These are phyloP conservation scores for Eristalis tenax DNA, from an alignment of 2,888 invertebrate genomes.

Conservation along the genomic window DNA sequence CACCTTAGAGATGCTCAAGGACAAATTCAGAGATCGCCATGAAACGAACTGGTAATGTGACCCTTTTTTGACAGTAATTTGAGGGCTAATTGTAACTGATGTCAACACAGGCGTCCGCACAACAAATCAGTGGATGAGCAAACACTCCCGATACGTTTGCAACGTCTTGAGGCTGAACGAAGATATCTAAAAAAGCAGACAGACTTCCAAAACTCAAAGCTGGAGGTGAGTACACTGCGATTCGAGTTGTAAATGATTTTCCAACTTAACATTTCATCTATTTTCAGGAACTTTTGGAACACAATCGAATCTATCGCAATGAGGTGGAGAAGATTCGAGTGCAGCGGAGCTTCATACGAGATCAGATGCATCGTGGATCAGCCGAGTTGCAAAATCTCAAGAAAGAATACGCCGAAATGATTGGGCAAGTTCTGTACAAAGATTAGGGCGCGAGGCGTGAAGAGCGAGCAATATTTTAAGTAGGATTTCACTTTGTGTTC, in stretches of 20 bases:
- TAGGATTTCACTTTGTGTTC: slow-evolving; percentile 32
- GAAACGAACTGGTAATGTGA: slow-evolving; percentile 73
- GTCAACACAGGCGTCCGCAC: slow-evolving; percentile 73
- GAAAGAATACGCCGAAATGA: slow-evolving; percentile 42
- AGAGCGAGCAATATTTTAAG: neutral
- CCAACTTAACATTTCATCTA: neutral
- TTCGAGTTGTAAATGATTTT: neutral
- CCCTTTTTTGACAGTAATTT: neutral
- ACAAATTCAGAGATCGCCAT: slow-evolving; percentile 71
- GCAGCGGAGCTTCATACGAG: slow-evolving; percentile 46
- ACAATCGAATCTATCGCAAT: slow-evolving; percentile 48
- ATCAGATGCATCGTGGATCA: slow-evolving; percentile 51
- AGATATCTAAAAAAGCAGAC: slow-evolving; percentile 73
- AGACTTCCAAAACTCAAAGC: slow-evolving; percentile 70
- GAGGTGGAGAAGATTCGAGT: slow-evolving; percentile 36
- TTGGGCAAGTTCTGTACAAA: slow-evolving; percentile 30
- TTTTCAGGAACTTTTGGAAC: slow-evolving; percentile 47
- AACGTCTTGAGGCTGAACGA: slow-evolving; percentile 71
- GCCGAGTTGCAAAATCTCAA: slow-evolving; percentile 53
- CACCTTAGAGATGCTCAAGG: slow-evolving; percentile 73
- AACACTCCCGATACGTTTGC: slow-evolving; percentile 73
- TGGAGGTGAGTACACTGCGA: slow-evolving; percentile 59
- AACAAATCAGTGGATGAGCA: slow-evolving; percentile 73
- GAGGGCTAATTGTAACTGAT: neutral
- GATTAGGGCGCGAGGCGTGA: slow-evolving; percentile 10